These are phyloP conservation scores for Diplazon laetatorius DNA, from an alignment of 2,888 invertebrate species.

Conservation along the genomic window DNA sequence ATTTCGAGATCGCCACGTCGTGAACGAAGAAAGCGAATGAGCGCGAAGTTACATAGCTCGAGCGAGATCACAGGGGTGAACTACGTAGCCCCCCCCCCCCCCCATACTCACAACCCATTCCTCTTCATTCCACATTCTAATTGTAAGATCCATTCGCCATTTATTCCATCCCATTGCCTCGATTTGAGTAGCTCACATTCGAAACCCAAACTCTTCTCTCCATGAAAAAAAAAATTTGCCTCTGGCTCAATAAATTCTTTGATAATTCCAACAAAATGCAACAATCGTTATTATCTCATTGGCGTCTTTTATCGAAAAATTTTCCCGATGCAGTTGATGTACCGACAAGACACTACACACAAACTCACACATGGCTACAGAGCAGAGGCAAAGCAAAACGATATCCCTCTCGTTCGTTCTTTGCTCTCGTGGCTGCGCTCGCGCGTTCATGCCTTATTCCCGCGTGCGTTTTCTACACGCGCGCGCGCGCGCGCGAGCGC, in stretches of 20 bases:
- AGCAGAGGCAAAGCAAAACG: conserved; percentile 51
- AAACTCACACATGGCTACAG: neutral
- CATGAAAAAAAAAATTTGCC: conserved; percentile 77
- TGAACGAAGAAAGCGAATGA: conserved; percentile 38
- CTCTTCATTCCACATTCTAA: conserved; percentile 23
- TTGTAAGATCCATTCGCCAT: conserved; percentile 6
- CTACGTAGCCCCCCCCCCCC: no score
- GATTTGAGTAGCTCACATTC: conserved; percentile 28
- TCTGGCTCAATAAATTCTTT: no score
- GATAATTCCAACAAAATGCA: no score
- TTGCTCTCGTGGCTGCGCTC: conserved; percentile 62
- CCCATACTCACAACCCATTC: conserved; percentile 32
- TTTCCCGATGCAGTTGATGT: conserved; percentile 10
- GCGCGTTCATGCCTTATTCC: conserved; percentile 67
- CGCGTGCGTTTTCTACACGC: conserved; percentile 56
- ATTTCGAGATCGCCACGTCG: conserved; percentile 51
- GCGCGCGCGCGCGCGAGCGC: conserved; percentile 72
- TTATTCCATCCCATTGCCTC: conserved; percentile 3
- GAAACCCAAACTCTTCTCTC: conserved; percentile 51
- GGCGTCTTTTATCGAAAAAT: conserved; percentile 24
- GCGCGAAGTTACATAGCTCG: conserved; percentile 42
- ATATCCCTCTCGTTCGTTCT: conserved; percentile 51
- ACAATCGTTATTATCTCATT: no score
- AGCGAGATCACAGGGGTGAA: conserved; percentile 35
- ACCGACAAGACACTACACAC: neutral